Base-by-base conservation (phyloP, 2,888 invertebrate genomes). In the Hoplodrina ambigua region DNA sequence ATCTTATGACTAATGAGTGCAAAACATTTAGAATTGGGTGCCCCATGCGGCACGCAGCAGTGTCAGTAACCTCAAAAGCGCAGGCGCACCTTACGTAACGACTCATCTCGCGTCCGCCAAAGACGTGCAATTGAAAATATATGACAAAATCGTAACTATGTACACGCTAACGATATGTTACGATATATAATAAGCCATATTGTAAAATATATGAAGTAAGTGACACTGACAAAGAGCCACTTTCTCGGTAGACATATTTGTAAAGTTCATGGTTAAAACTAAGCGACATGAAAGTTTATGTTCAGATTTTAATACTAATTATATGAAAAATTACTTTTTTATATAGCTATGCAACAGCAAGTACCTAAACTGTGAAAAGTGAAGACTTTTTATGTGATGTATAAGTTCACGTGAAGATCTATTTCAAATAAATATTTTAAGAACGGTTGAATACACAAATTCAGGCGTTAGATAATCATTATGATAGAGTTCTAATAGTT, bases 1-100 rank as follows among this genome's bases (percentile, higher is more conserved):
- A 46, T 41, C 46, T 46, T 72, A 83, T 78, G 68, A 71, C 67
- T 78, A 80, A 84, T 78, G 78, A 76, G 78, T 75, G 70, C 72
- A 76, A 78, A 74, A 71, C 75, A 65, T 57, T 80, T 67, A 73
- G 76, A 84, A 79, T 74, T 74, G 72, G 73, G 75, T 60, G 62
- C 70, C 70, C 58, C 59, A 69, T 73, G 67, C 72, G 72, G 76
- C 85, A 84, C 85, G 81, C 82, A 81, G 79, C 61, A 82, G 87
- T 85, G 91, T 91, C 90, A 89, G 83, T 91, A 87, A 92, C 91
- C 92, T 88, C 89, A 83, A 82, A 84, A 78, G 67, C 65, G 64
- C 87, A 74, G 66, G 68, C 72, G 75, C 63, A 60, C 65, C 72
- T 94, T 92, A 91, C 87, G 86, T 92, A 93, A 93, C 81, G 55